A percentile compares a stretch with the other conserved stretches of the same genome.
phyloP scores from a whole-genome alignment of 2,797 vertebrate species.

The Nasua narica region DNA sequence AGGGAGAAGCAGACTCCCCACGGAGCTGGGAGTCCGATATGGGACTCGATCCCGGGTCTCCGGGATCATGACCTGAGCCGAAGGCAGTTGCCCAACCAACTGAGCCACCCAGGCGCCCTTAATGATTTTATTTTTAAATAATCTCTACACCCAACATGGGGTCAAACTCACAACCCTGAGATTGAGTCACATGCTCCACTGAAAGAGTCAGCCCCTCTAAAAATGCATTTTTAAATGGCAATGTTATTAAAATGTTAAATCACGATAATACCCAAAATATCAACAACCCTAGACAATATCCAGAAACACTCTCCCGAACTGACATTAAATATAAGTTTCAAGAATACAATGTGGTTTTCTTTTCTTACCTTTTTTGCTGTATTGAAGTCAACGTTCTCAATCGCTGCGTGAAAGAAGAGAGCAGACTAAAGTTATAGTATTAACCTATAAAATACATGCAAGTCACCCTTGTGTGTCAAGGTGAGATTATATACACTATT shows the following conservation, averaged over 20 bases:
- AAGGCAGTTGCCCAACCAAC: no score
- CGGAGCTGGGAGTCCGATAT: no score
- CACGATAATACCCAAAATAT: neutral
- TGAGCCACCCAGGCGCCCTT: no score
- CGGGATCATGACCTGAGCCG: no score
- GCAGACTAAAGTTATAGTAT: neutral
- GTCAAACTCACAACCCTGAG: neutral
- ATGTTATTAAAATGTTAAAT: neutral
- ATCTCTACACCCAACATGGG: neutral
- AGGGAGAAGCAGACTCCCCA: no score
- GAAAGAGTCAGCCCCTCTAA: neutral
- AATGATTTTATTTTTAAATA: no score
- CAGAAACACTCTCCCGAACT: neutral
- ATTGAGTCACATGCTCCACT: neutral
- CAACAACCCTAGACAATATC: neutral
- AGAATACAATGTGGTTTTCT: neutral
- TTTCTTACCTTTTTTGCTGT: conserved; percentile 88
- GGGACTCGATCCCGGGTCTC: no score
- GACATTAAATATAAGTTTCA: neutral
- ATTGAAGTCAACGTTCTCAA: conserved; percentile 87
- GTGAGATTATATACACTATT: neutral
- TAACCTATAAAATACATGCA: neutral
- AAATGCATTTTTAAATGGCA: neutral
- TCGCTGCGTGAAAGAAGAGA: conserved; percentile 82
- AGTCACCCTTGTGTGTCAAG: neutral